A percentile compares a stretch with the other conserved stretches of the same genome.
Conservation (phyloP, 1,140 invertebrate species). For the Ceratina japonica region DNA sequence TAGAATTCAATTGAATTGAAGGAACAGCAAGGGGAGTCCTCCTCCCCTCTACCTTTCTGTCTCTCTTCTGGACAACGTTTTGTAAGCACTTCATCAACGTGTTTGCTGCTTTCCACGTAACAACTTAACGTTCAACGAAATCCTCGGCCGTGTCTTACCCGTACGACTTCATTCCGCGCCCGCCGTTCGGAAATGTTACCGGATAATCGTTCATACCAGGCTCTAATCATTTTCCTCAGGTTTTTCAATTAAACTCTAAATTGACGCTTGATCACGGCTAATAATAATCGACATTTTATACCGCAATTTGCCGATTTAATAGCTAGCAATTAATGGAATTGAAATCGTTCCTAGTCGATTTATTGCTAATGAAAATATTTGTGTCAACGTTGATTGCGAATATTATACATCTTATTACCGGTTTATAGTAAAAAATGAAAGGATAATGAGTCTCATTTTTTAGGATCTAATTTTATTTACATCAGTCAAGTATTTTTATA, state of each 20-base stretch:
- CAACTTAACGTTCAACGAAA: constrained; percentile 35
- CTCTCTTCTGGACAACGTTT: constrained; percentile 60
- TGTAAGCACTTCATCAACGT: constrained; percentile 63
- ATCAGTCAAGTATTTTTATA: no score
- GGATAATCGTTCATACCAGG: no score
- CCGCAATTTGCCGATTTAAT: neutral
- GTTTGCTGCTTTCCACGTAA: constrained; percentile 51
- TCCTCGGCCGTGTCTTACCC: neutral
- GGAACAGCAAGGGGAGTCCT: constrained; percentile 72
- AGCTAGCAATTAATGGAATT: neutral
- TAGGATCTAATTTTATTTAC: no score
- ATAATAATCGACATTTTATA: neutral
- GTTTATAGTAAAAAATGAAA: neutral
- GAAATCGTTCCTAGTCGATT: neutral
- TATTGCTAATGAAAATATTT: neutral
- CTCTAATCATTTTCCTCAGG: neutral
- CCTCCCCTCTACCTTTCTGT: constrained; percentile 44
- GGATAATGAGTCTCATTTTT: no score
- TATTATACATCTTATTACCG: neutral
- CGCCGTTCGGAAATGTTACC: neutral
- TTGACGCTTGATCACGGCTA: neutral
- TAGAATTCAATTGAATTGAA: constrained; percentile 80
- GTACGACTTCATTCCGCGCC: no score
- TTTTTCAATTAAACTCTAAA: neutral
- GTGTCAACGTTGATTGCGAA: neutral